Conservation (phyloP, 2,888 invertebrate species). For the Antheraea assamensis region DNA sequence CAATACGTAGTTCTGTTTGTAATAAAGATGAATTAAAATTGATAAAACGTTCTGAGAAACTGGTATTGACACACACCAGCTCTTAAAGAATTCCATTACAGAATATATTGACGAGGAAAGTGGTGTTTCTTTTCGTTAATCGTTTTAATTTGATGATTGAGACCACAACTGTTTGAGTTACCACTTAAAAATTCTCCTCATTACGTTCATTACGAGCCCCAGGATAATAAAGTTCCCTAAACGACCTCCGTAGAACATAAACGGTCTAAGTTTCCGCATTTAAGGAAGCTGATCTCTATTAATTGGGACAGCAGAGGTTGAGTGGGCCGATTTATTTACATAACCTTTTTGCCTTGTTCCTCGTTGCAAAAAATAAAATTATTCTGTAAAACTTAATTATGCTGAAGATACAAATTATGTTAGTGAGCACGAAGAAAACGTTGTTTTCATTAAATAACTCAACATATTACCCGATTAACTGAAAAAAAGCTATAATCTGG, state of each 20-base stretch:
- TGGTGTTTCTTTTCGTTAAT: neutral
- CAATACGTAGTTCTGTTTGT: neutral
- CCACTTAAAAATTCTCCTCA: neutral
- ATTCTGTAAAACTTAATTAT: neutral
- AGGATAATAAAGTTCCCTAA: slow-evolving; percentile 3
- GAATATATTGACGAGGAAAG: too few relatives aligned
- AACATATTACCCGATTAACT: neutral
- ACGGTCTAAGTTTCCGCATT: slow-evolving; percentile 4
- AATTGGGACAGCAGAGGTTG: neutral
- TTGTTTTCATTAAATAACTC: neutral
- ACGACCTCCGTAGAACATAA: slow-evolving; percentile 7
- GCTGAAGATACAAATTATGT: neutral
- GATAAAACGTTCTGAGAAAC: neutral
- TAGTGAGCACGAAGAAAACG: neutral
- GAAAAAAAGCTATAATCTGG: neutral
- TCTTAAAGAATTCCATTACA: neutral
- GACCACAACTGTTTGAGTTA: neutral
- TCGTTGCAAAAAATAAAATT: neutral
- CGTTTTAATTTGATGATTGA: neutral
- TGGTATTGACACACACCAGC: neutral
- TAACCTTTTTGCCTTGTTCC: neutral
- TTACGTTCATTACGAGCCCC: neutral
- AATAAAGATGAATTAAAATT: neutral
- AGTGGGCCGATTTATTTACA: slow-evolving; percentile 7
- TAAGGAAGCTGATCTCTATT: slow-evolving; percentile 7